Evolutionary conservation across 1,140 invertebrate genomes (phyloP).

Genomic region (Triops longicaudatus): DNA sequence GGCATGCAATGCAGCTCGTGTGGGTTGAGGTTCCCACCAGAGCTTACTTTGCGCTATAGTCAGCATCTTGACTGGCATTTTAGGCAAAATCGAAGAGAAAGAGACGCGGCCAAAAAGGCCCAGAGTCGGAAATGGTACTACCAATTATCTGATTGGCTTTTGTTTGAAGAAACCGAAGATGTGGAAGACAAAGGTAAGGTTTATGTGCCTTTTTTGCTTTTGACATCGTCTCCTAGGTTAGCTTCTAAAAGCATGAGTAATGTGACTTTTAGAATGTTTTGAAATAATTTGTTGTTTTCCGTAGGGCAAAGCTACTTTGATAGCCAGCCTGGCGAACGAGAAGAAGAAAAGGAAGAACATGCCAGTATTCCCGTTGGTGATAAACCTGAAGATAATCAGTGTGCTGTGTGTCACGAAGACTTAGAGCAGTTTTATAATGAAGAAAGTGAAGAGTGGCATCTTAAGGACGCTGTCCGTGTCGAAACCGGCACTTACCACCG

Average conservation of each 20-base stretch:
- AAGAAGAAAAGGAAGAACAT: slow-evolving; percentile 33
- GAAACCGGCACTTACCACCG: slow-evolving; percentile 69
- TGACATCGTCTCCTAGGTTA: background rate
- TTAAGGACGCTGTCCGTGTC: slow-evolving; percentile 65
- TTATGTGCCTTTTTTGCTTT: background rate
- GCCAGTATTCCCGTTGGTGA: slow-evolving; percentile 50
- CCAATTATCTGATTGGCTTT: slow-evolving; percentile 81
- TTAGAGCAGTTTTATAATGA: slow-evolving; percentile 93
- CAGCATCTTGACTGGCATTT: slow-evolving; percentile 98
- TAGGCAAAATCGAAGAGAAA: slow-evolving; percentile 77
- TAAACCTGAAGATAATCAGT: slow-evolving; percentile 47
- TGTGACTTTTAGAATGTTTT: too few species aligned
- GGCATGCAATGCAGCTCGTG: slow-evolving; percentile 93
- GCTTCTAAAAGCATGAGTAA: background rate
- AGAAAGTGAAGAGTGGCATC: slow-evolving; percentile 92
- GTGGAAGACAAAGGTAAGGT: slow-evolving; percentile 71
- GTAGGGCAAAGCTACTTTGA: slow-evolving; percentile 26
- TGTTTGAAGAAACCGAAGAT: slow-evolving; percentile 90
- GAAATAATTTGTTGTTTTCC: background rate
- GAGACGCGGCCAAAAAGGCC: slow-evolving; percentile 71
- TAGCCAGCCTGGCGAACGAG: slow-evolving; percentile 20
- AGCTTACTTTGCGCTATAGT: slow-evolving; percentile 72
- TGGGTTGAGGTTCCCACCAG: slow-evolving; percentile 77
- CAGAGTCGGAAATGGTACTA: slow-evolving; percentile 83
- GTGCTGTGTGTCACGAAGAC: slow-evolving; percentile 78